These are phyloP conservation scores for Hemitrygon akajei DNA, from an alignment of 2,797 vertebrate genomes.

Conservation along the genomic window DNA sequence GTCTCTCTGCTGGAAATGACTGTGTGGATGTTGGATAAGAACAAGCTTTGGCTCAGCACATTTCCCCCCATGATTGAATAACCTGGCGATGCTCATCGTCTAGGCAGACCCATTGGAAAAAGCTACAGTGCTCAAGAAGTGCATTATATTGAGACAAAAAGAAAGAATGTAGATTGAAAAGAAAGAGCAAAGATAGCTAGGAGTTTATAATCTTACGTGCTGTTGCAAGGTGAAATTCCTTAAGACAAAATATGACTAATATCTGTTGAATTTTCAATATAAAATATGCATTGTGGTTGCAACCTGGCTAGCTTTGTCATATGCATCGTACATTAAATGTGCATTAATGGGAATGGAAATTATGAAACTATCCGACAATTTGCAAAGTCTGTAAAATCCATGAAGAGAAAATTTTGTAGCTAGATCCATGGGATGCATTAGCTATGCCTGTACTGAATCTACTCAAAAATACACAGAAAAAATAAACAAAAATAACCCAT, in stretches of 20 bases:
- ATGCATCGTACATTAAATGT: too few relatives aligned
- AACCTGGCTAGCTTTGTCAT: background rate
- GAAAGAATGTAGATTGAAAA: background rate
- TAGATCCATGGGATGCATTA: conserved; percentile 6
- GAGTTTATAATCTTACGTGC: background rate
- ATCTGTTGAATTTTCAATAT: background rate
- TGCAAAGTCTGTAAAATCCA: background rate
- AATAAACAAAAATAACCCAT: background rate
- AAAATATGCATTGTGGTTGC: background rate
- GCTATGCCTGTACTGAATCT: background rate
- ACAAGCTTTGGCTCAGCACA: background rate
- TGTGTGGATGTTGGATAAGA: background rate
- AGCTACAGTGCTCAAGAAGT: background rate
- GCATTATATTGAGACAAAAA: background rate
- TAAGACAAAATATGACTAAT: background rate
- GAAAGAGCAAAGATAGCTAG: background rate
- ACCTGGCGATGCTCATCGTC: background rate
- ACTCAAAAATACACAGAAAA: background rate
- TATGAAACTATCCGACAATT: background rate
- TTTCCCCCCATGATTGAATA: background rate
- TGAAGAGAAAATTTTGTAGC: background rate
- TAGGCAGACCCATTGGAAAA: background rate
- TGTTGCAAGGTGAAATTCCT: background rate
- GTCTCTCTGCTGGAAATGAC: background rate
- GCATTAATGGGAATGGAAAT: background rate